Evolutionary conservation across 2,888 invertebrate genomes (phyloP).

Genomic region (Invenusta paracnida): DNA sequence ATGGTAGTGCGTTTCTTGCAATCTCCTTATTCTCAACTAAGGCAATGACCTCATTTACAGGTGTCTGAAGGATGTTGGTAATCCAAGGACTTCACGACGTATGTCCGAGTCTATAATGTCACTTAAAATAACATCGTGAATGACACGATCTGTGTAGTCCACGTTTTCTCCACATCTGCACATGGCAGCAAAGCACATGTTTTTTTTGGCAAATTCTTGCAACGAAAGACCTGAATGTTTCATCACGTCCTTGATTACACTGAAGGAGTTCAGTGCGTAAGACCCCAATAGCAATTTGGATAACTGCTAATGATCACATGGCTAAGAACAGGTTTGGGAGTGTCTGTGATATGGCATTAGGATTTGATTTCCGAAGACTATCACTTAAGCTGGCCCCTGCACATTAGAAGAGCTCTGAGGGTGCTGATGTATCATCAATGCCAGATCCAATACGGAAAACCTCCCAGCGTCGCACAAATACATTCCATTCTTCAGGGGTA

Average conservation of each 20-base stretch:
- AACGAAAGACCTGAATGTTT: conserved; percentile 1
- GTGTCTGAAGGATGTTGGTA: conserved; percentile 15
- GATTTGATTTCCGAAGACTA: neutral
- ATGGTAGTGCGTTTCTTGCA: neutral
- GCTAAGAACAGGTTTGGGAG: neutral
- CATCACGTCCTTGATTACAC: neutral
- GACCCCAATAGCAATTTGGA: neutral
- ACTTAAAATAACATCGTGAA: conserved; percentile 2
- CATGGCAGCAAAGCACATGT: neutral
- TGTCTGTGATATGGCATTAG: neutral
- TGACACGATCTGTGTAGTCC: neutral
- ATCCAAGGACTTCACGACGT: neutral
- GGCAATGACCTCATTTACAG: conserved; percentile 14
- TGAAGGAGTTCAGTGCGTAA: neutral
- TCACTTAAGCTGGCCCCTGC: neutral
- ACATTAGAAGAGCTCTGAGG: neutral
- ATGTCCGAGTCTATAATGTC: neutral
- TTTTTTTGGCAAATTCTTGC: neutral
- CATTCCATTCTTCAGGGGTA: neutral
- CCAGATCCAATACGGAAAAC: neutral
- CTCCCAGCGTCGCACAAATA: neutral
- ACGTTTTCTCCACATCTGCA: neutral
- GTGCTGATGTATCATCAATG: neutral
- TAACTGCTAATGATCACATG: conserved; percentile 3
- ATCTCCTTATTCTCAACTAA: conserved; percentile 13